Percentiles rank a stretch among this genome's conserved stretches.
These are phyloP conservation scores for Babylonia areolata DNA, from an alignment of 1,140 invertebrate species.

Conservation along the genomic window DNA sequence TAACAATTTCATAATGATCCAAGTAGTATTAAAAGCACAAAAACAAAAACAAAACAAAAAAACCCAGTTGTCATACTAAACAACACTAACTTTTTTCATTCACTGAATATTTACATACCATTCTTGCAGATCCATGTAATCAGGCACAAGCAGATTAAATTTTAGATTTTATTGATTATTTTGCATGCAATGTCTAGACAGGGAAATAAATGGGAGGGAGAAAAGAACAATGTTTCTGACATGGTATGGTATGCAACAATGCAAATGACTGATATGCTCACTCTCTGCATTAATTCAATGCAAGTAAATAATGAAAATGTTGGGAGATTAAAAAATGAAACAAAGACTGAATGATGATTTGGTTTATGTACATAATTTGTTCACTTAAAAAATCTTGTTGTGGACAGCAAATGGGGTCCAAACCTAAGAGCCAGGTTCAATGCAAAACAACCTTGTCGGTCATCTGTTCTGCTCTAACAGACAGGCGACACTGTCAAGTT, in stretches of 20 bases:
- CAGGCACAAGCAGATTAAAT: too few relatives aligned
- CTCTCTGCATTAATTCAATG: background rate
- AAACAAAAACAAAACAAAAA: too few relatives aligned
- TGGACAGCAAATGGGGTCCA: background rate
- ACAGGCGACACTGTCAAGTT: background rate
- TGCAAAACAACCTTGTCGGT: background rate
- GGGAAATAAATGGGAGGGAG: background rate
- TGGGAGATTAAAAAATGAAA: background rate
- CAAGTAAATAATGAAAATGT: background rate
- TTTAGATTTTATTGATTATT: background rate
- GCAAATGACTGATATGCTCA: background rate
- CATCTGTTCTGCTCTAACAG: background rate
- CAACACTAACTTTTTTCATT: too few relatives aligned
- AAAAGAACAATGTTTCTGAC: background rate
- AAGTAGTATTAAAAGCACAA: too few relatives aligned
- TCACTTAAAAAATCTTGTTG: background rate
- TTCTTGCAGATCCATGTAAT: too few relatives aligned
- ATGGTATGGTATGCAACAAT: background rate
- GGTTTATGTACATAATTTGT: background rate
- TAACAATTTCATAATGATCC: too few relatives aligned
- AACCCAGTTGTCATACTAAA: too few relatives aligned
- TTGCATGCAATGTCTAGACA: background rate
- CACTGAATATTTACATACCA: too few relatives aligned
- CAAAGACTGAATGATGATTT: background rate
- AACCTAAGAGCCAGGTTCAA: background rate